Evolutionary conservation across 2,888 invertebrate genomes (phyloP).

Genomic region (Papilio demoleus): DNA sequence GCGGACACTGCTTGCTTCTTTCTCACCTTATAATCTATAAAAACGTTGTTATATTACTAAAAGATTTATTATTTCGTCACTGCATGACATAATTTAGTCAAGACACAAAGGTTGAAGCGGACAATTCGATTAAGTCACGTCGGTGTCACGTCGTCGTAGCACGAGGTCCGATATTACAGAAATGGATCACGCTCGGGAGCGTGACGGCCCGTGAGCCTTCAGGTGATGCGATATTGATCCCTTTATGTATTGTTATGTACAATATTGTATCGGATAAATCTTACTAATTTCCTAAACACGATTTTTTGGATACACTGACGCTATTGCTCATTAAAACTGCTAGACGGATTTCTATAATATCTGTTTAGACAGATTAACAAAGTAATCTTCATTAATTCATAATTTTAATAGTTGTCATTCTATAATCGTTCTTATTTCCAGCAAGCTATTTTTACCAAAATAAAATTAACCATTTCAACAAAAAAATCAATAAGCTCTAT

Average conservation of each 20-base stretch:
- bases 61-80: neutral
- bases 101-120: neutral
- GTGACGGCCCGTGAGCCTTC: conserved; percentile 19
- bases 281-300: too few species aligned
- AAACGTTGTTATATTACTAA: neutral
- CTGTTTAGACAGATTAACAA: too few species aligned
- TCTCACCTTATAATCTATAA: too few species aligned
- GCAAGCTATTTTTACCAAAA: too few species aligned
- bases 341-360: too few species aligned
- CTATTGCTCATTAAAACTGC: too few species aligned
- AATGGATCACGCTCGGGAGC: conserved; percentile 18
- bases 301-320: too few species aligned
- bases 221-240: conserved; percentile 22
- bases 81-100: neutral
- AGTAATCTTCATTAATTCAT: too few species aligned
- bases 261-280: conserved; percentile 9
- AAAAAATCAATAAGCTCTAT: neutral
- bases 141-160: neutral
- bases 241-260: conserved; percentile 16
- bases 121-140: conserved; percentile 30
- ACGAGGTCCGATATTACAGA: conserved; percentile 13
- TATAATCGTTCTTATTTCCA: too few species aligned
- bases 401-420: too few species aligned
- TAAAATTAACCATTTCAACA: neutral
- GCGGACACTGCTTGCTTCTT: too few species aligned